Evolutionary conservation across 1,140 invertebrate genomes (phyloP).

Genomic region (Solenopsis fugax): DNA sequence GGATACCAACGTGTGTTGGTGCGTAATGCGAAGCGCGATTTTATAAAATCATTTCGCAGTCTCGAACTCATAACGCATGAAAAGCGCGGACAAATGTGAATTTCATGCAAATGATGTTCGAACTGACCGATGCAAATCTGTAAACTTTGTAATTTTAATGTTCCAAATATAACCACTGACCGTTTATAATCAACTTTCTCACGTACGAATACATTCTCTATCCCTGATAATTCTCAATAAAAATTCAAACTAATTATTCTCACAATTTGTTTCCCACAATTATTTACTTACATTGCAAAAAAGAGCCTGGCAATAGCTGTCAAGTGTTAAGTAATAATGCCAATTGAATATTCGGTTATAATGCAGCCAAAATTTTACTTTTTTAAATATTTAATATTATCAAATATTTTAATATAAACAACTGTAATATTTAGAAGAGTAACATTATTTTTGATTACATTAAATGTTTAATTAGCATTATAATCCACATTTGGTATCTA

Average conservation of each 20-base stretch:
- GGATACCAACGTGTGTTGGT: neutral
- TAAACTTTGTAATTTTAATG: conserved; percentile 3
- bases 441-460: no score
- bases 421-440: no score
- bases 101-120: neutral
- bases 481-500: no score
- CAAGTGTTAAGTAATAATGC: no score
- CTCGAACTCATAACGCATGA: neutral
- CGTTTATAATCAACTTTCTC: conserved; percentile 5
- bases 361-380: no score
- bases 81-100: neutral
- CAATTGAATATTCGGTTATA: no score
- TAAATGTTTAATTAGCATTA: no score
- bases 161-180: neutral
- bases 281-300: neutral
- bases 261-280: neutral
- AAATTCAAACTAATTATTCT: neutral
- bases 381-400: no score
- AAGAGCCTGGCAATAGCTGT: no score
- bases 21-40: neutral
- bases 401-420: no score
- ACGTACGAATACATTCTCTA: neutral
- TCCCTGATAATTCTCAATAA: neutral
- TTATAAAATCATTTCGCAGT: conserved; percentile 9
- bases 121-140: neutral